Base-by-base conservation (phyloP, 2,888 invertebrate species). In the Stenichneumon culpator region DNA sequence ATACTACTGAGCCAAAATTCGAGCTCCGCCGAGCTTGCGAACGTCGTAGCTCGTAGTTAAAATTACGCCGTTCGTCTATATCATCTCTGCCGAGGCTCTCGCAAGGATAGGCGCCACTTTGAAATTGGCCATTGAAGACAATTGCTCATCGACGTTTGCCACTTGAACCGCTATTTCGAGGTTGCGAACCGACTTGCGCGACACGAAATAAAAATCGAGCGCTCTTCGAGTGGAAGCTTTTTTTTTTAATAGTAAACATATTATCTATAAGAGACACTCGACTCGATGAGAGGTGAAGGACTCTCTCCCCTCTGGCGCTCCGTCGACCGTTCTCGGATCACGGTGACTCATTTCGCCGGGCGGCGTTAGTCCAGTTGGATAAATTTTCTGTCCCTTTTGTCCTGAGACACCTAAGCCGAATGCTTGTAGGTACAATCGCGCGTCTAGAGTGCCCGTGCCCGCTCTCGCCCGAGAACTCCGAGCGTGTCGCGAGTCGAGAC, bases 1-100 rank as follows among this genome's bases (percentile, higher is more conserved):
- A 75, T 77, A 69, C 85, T 77, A 86, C 85, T 86, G 85, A 86
- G 85, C 79, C 82, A 79, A 85, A 79, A 67, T 72, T 75, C 65
- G 54, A 36, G 52, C 25, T 39, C 65, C 75, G 65, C 63, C 47
- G 60, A 65, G 32, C 28, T 63, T 28, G 63, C 63, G 75, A 75
- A 57, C n/a, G 72, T 72, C 68, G 72, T 68, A 63, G 60, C 79
- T 52, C 67, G 82, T 50, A 73, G 82, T 86, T 86, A 86, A 86
- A 86, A 86, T 86, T 80, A 86, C 77, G 72, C 77, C 70, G 60
- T 77, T 80, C 63, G 82, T 73, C 72, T 82, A 82, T 82, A 82
- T 67, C 52, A 79, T 72, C 44, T 77, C 57, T 60, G 11, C 70
- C 65, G 77, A 65, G 25, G 63, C 47, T 79, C 79, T 82, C 52